Evolutionary conservation across 2,113 vertebrate genomes (phyloP).

Genomic region (Antechinus stuartii): DNA sequence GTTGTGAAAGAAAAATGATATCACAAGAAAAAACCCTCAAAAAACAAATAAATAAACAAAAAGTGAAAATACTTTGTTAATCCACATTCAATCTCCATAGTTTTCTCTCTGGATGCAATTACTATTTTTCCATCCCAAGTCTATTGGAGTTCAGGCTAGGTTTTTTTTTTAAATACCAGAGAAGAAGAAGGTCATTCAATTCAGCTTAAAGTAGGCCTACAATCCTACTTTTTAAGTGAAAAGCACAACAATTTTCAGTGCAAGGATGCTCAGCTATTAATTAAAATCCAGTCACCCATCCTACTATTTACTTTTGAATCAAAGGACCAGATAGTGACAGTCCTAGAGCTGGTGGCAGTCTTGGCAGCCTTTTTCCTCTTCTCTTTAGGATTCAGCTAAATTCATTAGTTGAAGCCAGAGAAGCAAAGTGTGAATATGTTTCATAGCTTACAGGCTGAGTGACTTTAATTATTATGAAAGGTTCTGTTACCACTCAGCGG

Average conservation of each 20-base stretch:
- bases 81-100: no score
- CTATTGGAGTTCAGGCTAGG: background rate
- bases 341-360: conserved; percentile 35
- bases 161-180: conserved; percentile 20
- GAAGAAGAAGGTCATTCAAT: background rate
- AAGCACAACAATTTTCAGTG: background rate
- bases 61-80: no score
- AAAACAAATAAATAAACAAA: no score
- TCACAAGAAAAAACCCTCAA: no score
- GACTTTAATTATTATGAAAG: conserved; percentile 71
- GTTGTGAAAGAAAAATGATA: no score
- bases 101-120: no score
- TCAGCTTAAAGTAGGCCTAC: conserved; percentile 25
- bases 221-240: conserved; percentile 44
- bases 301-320: conserved; percentile 55
- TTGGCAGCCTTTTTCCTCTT: conserved; percentile 55
- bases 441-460: conserved; percentile 71
- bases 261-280: conserved; percentile 43
- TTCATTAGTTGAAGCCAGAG: conserved; percentile 64
- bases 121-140: no score
- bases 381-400: conserved; percentile 60
- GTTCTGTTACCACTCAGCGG: conserved; percentile 74
- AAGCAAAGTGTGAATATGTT: conserved; percentile 55
- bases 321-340: conserved; percentile 47
- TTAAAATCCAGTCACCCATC: conserved; percentile 22